Base-by-base conservation (phyloP, 1,140 invertebrate species). In the Euura saliciscinereae region DNA sequence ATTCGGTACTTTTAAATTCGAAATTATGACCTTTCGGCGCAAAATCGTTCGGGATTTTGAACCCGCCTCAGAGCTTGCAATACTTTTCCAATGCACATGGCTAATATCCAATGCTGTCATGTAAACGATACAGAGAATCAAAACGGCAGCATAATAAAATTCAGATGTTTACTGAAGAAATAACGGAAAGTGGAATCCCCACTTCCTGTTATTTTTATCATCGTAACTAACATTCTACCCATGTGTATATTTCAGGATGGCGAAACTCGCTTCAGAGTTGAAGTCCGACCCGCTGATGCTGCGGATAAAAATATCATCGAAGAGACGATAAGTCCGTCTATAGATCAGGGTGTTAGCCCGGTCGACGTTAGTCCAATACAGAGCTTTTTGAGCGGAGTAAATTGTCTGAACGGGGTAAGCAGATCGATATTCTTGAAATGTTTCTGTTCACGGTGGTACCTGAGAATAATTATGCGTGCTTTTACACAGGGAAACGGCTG, bases 401-500 rank as follows among this genome's bases (percentile, higher is more conserved):
- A 95, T 81, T 98, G 96, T 82, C 85, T 96, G 4, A 90, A 92
- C 84, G 95, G 95, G 77, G 94, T 94, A 88, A 90, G 90, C 87
- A 73, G 68, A 45, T 10, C 42, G 28, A 28, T 28, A 65, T 43
- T 70, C 2, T 5, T 72, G 10, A 0, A 51, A 44, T 68, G 28
- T 28, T 28, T 28, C 28, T 28, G 28, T 28, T 28, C 28, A 28
- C 28, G 28, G 66, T 72, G 66, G 5, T 68, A 65, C 70, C 68
- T 66, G 68, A 45, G 11, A 2, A 6, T 0, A 59, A 51, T 43
- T 28, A 69, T 43, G 67, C 42, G 2, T 78, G 59, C 5, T 74
- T 67, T 42, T 75, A 81, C 82, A 11, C 78, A 97, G 96, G 97
- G 97, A 10, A 93, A 93, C 66, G 96, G 97, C 42, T 99, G 97